Base-by-base conservation (phyloP, 1,140 invertebrate species). In the Colletes gigas region DNA sequence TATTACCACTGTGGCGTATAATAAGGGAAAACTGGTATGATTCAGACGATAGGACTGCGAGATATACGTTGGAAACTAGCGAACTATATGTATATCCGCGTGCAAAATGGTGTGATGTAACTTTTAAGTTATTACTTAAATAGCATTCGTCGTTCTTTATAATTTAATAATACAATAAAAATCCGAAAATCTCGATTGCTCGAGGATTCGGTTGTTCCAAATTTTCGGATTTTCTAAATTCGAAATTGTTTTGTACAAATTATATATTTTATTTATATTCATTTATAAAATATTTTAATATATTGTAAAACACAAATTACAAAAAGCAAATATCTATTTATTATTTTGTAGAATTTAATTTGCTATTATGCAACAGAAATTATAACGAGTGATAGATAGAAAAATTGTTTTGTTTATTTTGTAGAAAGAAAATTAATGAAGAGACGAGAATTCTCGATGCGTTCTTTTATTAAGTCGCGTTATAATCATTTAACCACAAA, bases 11-110 rank as follows among this genome's bases (percentile, higher is more conserved):
- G 67, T 66, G 30, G 5, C 21, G 55, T 78, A 69, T 52, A 78
- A 78, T 68, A 69, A 60, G 75, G 47, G 75, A 78, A 63, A 78
- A 70, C 57, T 52, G 60, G 9, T 3, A n/a, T 70, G 75, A 78
- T 52, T 60, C 55, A 41, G 14, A 19, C 17, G 55, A 60, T 70
- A 70, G 15, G 3, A 14, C 41, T 65, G 47, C 21, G 10, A n/a
- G 60, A 52, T 50, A 44, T 8, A 44, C 44, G n/a, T n/a, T 52
- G 10, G 9, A 63, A 41, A 17, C n/a, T 52, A 52, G 62, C 3
- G 30, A 55, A 75, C 62, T 15, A 4, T 52, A 6, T 15, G 2
- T 52, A 6, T 30, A 30, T 30, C 21, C 15, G 7, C 54, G 5
- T 6, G 15, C n/a, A 12, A 39, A 52, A 5, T 57, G 7, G 30